Percentiles rank a stretch among this genome's conserved stretches.
phyloP scores from a whole-genome alignment of 1,140 invertebrate genomes.

The Solenopsis invicta region DNA sequence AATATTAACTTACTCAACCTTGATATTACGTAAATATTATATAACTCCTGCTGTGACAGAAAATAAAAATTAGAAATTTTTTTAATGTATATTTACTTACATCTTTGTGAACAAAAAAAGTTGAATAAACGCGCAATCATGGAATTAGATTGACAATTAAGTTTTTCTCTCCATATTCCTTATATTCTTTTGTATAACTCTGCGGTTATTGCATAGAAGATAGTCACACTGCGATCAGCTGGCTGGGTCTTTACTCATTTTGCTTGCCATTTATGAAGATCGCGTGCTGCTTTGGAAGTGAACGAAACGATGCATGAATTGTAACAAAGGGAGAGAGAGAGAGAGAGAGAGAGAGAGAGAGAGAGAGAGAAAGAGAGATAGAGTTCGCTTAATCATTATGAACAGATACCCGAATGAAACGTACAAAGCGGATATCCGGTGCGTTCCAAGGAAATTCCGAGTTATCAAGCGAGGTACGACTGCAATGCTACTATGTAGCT shows the following conservation, averaged over 20 bases:
- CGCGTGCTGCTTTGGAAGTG: conserved; percentile 34
- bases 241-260: conserved; percentile 16
- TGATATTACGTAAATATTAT: background rate
- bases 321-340: conserved; percentile 39
- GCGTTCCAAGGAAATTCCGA: conserved; percentile 43
- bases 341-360: conserved; percentile 34
- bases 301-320: conserved; percentile 42
- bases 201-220: background rate
- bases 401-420: conserved; percentile 50
- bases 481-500: background rate
- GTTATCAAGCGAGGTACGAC: conserved; percentile 40
- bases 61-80: background rate
- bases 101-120: background rate
- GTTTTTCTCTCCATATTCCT: background rate
- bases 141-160: conserved; percentile 29
- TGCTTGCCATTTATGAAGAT: conserved; percentile 21
- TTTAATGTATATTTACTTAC: background rate
- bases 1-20: no score
- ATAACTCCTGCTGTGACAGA: background rate
- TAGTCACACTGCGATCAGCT: conserved; percentile 34
- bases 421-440: conserved; percentile 62
- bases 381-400: conserved; percentile 42
- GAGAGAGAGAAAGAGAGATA: conserved; percentile 15
- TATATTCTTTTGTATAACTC: background rate
- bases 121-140: background rate